Evolutionary conservation across 92 coral and sea anemone species (phyloP), one percentile per base, ranked within the genome.

Genomic region (Chrysogorgia sp.): DNA sequence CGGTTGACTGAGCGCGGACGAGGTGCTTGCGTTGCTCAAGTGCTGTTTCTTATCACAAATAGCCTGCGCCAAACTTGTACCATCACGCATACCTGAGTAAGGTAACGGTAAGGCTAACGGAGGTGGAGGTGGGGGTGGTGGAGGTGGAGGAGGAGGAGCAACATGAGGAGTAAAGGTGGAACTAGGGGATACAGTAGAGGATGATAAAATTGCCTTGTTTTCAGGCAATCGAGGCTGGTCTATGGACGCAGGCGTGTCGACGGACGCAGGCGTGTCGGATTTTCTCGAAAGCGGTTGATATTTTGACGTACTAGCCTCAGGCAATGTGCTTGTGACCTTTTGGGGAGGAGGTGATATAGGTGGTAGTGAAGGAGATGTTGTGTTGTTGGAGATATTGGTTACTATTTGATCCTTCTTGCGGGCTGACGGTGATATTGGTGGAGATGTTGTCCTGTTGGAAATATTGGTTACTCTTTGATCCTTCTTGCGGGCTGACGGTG

Each of bases 401-500:
- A 47, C 60, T 49, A 45, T 69, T 17, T 28, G n/a, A 14, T 34
- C 65, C 33, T 71, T 53, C 22, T 53, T 10, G 20, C 12, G 33
- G 7, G 69, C 1, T 28, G 24, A 12, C 40, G 69, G 43, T 37
- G 43, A 37, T 37, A 37, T 37, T n/a, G 29, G 72, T 9, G 28
- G 20, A 7, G 22, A 29, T 40, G 53, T 26, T 1, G 14, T 30
- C 9, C 12, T 13, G 40, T 17, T 24, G 34, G 32, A 10, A 23
- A 0, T 12, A 49, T 25, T 48, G 22, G 19, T 30, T 6, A 47
- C 60, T 49, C 48, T 69, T 17, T 28, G n/a, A 14, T 34, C 65
- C 33, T 71, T 53, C 22, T 53, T 56, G 48, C 79, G 79, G 43
- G 14, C 21, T 17, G 79, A 72, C 34, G 79, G 79, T 22, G 79